Evolutionary conservation across 1,140 invertebrate genomes (phyloP), one percentile per base, ranked within the genome.

Genomic region (Ladona fulva): DNA sequence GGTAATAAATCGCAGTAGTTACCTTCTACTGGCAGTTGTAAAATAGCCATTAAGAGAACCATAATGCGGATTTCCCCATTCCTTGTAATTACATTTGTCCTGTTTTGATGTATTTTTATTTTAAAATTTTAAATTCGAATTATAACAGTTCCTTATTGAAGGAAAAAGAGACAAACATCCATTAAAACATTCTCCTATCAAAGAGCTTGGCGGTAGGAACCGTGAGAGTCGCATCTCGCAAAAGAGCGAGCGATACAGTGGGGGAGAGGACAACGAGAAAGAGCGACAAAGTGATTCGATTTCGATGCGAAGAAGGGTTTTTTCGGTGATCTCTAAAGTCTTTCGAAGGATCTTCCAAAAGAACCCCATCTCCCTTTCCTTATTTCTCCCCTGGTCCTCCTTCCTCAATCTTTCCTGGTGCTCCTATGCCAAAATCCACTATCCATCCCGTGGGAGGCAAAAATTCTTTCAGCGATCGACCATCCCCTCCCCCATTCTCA

Each of bases 271-370:
- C 52, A 66, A 22, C 3, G 52, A 52, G 44, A 19, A 19, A 66
- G 52, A 66, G 52, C 52, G 52, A 66, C 52, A 66, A 66, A 66
- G 52, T 66, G 52, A 66, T 66, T 66, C 52, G 12, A 66, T 66
- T 66, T 66, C 52, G 52, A 22, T 66, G 52, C n/a, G 52, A 66
- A 66, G n/a, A 66, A 66, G 52, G 52, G n/a, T 3, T 16, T 66
- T 66, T 22, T 66, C 52, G n/a, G 52, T 66, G 52, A 66, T 66
- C 52, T 66, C 52, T 12, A 12, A 66, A 66, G 52, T 66, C 52
- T 66, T 66, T 22, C 52, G 3, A 66, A 22, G 52, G 52, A 66
- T 16, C 52, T 66, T 66, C n/a, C 52, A 12, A 66, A 19, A 66
- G 52, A 66, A 66, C 14, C 52, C 52, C 44, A n/a, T 19, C 44